Conservation (phyloP, 2,888 invertebrate species). For the Biston stratarius region DNA sequence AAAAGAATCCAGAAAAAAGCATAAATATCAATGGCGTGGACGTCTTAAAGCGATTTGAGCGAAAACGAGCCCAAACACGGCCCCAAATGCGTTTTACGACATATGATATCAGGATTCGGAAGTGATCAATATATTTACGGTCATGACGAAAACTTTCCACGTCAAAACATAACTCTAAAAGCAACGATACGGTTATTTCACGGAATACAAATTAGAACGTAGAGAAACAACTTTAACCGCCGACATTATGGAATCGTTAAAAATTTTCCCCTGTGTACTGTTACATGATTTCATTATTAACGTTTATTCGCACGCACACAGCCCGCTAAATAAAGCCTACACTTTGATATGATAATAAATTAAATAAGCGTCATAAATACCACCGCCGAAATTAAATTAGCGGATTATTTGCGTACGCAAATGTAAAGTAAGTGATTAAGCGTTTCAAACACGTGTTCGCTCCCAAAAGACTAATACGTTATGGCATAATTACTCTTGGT, state of each 20-base stretch:
- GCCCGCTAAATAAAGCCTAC: conserved; percentile 75
- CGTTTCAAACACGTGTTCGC: conserved; percentile 80
- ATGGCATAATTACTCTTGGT: conserved; percentile 84
- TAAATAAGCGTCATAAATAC: conserved; percentile 83
- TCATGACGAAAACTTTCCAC: conserved; percentile 41
- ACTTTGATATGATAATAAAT: conserved; percentile 84
- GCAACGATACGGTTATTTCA: conserved; percentile 49
- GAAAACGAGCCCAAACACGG: conserved; percentile 63
- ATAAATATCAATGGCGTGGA: conserved; percentile 80
- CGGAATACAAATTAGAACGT: conserved; percentile 57
- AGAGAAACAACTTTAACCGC: conserved; percentile 65
- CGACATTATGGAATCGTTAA: conserved; percentile 71
- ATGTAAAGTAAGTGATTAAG: conserved; percentile 85
- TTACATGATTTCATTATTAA: conserved; percentile 77
- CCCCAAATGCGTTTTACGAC: conserved; percentile 72
- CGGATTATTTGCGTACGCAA: conserved; percentile 83
- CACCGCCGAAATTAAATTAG: conserved; percentile 80
- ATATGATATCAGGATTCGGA: conserved; percentile 66
- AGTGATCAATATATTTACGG: conserved; percentile 68
- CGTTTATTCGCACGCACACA: conserved; percentile 77
- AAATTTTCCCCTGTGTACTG: conserved; percentile 71
- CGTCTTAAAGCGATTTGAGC: conserved; percentile 68
- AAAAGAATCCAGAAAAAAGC: conserved; percentile 72
- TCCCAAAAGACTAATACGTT: conserved; percentile 85
- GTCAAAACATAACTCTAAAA: conserved; percentile 43